Percentiles rank a stretch among this genome's conserved stretches.
Evolutionary conservation across 2,888 invertebrate genomes (phyloP).

Genomic region (Acanthosoma haemorrhoidale): DNA sequence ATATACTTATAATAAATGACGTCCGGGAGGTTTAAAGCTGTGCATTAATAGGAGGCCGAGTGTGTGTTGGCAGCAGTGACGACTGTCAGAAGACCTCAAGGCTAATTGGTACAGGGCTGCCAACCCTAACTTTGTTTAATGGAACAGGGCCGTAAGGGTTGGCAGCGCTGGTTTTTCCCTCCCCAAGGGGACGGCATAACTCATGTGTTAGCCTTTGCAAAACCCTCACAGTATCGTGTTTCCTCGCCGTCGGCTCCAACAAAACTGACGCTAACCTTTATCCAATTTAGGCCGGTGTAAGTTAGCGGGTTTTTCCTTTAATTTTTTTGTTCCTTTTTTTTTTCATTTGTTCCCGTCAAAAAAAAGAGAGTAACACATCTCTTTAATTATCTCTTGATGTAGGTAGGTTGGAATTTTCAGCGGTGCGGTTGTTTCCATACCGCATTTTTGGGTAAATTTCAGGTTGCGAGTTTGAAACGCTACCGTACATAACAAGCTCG

Average conservation of each 20-base stretch:
- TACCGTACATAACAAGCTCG: neutral
- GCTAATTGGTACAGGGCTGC: conserved; percentile 11
- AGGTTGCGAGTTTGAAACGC: neutral
- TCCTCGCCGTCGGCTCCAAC: conserved; percentile 3
- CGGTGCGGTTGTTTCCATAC: neutral
- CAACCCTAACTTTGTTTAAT: conserved; percentile 12
- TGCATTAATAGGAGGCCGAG: conserved; percentile 9
- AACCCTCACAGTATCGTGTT: conserved; percentile 1
- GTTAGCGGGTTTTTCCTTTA: neutral
- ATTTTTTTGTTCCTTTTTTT: neutral
- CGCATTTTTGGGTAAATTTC: neutral
- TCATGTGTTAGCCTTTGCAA: conserved; percentile 5
- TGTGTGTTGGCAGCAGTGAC: conserved; percentile 10
- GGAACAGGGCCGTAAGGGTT: conserved; percentile 8
- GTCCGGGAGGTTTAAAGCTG: neutral
- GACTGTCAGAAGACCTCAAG: conserved; percentile 10
- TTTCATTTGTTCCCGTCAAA: neutral
- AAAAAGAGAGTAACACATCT: neutral
- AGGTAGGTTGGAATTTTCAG: neutral
- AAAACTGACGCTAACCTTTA: conserved; percentile 8
- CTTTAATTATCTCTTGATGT: neutral
- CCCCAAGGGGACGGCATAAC: conserved; percentile 10
- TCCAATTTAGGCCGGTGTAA: neutral
- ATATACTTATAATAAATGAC: conserved; percentile 10
- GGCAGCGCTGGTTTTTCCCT: conserved; percentile 9